Percentiles rank a stretch among this genome's conserved stretches.
Evolutionary conservation across 2,113 vertebrate genomes (phyloP).

Genomic region (Lepisosteus osseus): DNA sequence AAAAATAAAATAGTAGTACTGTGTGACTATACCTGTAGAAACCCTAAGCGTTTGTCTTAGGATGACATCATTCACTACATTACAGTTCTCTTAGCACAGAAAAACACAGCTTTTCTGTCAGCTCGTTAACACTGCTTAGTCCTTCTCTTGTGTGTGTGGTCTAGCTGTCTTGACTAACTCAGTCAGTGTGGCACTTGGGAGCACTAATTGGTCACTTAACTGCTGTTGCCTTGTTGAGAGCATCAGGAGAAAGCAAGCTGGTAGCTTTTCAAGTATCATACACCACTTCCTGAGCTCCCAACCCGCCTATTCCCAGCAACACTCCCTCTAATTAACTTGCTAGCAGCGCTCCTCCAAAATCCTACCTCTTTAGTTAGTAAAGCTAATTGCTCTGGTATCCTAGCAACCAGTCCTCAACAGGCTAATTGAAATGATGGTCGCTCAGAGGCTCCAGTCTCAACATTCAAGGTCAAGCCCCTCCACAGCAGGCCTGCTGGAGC

Average conservation of each 20-base stretch:
- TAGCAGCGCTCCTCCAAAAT: conserved; percentile 35
- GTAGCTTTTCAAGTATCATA: not conserved
- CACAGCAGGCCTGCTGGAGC: too few relatives aligned
- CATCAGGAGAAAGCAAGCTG: conserved; percentile 34
- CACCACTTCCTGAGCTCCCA: not conserved
- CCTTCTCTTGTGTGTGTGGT: too few relatives aligned
- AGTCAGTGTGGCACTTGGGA: not conserved
- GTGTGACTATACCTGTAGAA: too few relatives aligned
- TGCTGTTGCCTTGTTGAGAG: conserved; percentile 30
- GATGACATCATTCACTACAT: too few relatives aligned
- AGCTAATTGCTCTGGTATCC: conserved; percentile 26
- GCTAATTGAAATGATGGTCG: not conserved
- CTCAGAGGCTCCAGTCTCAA: too few relatives aligned
- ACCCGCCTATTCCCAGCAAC: conserved; percentile 5
- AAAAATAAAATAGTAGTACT: too few relatives aligned
- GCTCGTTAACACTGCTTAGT: too few relatives aligned
- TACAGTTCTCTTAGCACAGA: too few relatives aligned
- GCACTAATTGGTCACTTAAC: not conserved
- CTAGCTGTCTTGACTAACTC: not conserved
- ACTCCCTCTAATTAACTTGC: conserved; percentile 34
- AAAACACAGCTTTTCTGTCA: too few relatives aligned
- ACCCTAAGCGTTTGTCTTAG: too few relatives aligned
- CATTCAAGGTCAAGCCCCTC: too few relatives aligned
- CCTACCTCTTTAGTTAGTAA: conserved; percentile 8
- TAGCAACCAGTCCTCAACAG: conserved; percentile 8